These are phyloP conservation scores for Vanessa tameamea DNA, from an alignment of 1,140 invertebrate genomes.

Conservation along the genomic window DNA sequence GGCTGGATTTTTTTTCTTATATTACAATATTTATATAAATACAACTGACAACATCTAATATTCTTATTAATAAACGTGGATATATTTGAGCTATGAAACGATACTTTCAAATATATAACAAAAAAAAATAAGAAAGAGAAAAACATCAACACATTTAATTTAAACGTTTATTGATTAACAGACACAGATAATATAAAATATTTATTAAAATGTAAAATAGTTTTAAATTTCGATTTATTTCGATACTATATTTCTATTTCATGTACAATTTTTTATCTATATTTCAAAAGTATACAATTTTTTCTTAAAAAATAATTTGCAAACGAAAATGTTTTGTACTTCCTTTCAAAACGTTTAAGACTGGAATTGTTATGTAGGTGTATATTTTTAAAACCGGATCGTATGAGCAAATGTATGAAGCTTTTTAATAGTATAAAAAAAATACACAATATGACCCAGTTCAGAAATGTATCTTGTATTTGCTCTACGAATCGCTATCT, in stretches of 20 bases:
- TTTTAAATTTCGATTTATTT: not conserved
- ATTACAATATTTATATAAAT: no score
- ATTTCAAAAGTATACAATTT: not conserved
- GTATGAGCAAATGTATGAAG: slow-evolving; percentile 2
- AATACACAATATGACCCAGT: not conserved
- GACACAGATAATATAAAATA: not conserved
- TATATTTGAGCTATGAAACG: not conserved
- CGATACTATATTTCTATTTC: not conserved
- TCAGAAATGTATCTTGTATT: not conserved
- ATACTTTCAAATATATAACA: not conserved
- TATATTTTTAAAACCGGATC: slow-evolving; percentile 6
- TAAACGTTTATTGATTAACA: not conserved
- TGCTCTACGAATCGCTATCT: slow-evolving; percentile 8
- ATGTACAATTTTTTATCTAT: slow-evolving; percentile 4
- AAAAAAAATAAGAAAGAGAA: not conserved
- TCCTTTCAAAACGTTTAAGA: slow-evolving; percentile 27
- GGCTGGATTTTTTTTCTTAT: no score
- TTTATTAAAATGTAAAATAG: not conserved
- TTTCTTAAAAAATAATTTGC: not conserved
- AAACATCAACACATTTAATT: not conserved
- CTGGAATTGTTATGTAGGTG: slow-evolving; percentile 33
- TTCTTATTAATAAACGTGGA: not conserved
- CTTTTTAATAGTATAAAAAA: not conserved
- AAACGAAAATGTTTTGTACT: not conserved
- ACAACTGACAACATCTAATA: not conserved